A percentile compares a stretch with the other conserved stretches of the same genome.
These are phyloP conservation scores for Prietella phreatophila DNA, from an alignment of 2,113 vertebrate genomes.

Conservation along the genomic window DNA sequence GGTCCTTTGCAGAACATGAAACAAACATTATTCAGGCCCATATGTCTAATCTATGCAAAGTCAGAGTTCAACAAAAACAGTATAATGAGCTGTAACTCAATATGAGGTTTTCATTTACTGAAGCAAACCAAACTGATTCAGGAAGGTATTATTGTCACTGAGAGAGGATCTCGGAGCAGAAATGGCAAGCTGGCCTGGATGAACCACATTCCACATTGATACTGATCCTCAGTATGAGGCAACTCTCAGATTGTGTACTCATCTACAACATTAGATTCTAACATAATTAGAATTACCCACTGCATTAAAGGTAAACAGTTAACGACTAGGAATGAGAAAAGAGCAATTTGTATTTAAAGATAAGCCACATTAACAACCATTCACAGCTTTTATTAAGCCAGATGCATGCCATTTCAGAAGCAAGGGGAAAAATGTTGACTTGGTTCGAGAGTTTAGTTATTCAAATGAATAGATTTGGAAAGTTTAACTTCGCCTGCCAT, in stretches of 20 bases:
- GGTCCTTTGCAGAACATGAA: not conserved
- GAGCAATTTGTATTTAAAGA: not conserved
- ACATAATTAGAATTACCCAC: not conserved
- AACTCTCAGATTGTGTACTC: not conserved
- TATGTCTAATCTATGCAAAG: not conserved
- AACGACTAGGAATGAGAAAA: not conserved
- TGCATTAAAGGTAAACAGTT: not conserved
- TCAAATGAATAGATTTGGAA: not conserved
- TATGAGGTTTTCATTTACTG: not conserved
- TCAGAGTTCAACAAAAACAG: not conserved
- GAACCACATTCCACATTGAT: constrained; percentile 38
- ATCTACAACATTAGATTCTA: not conserved
- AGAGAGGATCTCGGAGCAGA: not conserved
- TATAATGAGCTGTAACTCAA: not conserved
- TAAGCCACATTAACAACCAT: not conserved
- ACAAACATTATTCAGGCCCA: not conserved
- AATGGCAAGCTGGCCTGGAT: constrained; percentile 14
- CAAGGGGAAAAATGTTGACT: not conserved
- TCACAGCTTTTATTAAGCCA: not conserved
- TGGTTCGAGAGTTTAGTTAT: not conserved
- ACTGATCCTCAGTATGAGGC: not conserved
- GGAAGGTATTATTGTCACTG: not conserved
- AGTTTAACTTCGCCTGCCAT: not conserved
- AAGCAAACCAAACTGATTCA: not conserved
- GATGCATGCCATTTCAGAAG: not conserved